Evolutionary conservation across 2,113 vertebrate genomes (phyloP), one percentile per base, ranked within the genome.

Genomic region (Prochilodus magdalenae): DNA sequence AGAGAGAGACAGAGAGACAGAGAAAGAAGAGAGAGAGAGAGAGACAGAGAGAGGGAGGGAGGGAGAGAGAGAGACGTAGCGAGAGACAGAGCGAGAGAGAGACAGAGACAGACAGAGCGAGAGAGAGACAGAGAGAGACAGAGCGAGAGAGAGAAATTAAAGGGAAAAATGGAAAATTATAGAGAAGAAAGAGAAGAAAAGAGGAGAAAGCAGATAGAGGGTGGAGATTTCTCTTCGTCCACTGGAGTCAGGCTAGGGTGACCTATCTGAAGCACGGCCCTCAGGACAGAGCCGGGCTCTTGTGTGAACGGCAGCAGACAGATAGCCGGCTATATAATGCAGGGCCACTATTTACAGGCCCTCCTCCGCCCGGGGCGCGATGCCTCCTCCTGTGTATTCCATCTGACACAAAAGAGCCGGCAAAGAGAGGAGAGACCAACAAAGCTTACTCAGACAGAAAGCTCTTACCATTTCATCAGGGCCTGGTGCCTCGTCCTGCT

Each of bases 181-280:
- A n/a, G n/a, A n/a, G n/a, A 4, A 10, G 2, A 13, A 55, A 18
- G 3, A 20, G 20, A 7, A 2, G 1, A 2, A 18, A 3, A 14
- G 16, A n/a, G n/a, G n/a, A n/a, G n/a, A n/a, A n/a, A n/a, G n/a
- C 13, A 16, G 30, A 62, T 3, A 22, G 33, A 80, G 72, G 63
- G 47, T 26, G 22, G 63, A 44, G 77, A 22, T 59, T 33, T 78
- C 27, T 75, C 49, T 69, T 72, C 47, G 70, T 22, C 40, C 44
- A 55, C 60, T 36, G 18, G 29, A 77, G 72, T 59, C 40, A 13
- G 33, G 30, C 29, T 51, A 36, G 49, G 75, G 55, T 79, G 79
- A 73, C 84, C 84, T 81, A 74, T 82, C 74, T 81, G 79, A 66
- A 60, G 67, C 55, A 51, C 55, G 59, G 62, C 84, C 75, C 80